A percentile compares a stretch with the other conserved stretches of the same genome.
phyloP scores from a whole-genome alignment of 2,797 vertebrate genomes.

The Leucoraja ocellata region DNA sequence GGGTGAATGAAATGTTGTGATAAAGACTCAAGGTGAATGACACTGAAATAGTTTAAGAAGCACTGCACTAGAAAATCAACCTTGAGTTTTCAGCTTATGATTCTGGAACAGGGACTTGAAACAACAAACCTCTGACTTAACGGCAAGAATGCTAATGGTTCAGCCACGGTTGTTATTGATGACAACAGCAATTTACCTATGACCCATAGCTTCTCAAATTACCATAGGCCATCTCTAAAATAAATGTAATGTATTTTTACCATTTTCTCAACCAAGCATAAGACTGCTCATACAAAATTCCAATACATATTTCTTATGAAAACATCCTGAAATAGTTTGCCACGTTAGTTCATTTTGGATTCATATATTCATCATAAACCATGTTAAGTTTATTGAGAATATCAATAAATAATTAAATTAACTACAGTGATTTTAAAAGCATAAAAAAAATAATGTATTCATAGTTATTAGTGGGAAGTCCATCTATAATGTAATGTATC shows the following conservation, averaged over 20 bases:
- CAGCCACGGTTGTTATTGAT: too few species aligned
- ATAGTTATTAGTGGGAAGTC: not conserved
- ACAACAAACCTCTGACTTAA: too few species aligned
- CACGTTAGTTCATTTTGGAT: not conserved
- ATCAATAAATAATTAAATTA: slow-evolving; percentile 9
- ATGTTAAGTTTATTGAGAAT: not conserved
- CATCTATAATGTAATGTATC: not conserved
- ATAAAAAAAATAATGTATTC: not conserved
- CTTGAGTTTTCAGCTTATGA: too few species aligned
- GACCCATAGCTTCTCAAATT: not conserved
- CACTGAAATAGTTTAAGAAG: too few species aligned
- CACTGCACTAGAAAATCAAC: too few species aligned
- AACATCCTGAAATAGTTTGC: not conserved
- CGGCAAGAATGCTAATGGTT: too few species aligned
- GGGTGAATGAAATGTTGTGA: too few species aligned
- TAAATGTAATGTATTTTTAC: not conserved
- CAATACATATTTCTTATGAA: not conserved
- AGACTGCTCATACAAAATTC: not conserved
- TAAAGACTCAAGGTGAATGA: too few species aligned
- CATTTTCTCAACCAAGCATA: not conserved
- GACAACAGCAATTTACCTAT: not conserved
- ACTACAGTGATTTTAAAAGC: not conserved
- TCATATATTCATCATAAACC: not conserved
- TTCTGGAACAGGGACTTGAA: too few species aligned
- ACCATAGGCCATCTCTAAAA: not conserved